These are phyloP conservation scores for Phyllotis vaccarum DNA, from an alignment of 2,797 vertebrate species.

Conservation along the genomic window DNA sequence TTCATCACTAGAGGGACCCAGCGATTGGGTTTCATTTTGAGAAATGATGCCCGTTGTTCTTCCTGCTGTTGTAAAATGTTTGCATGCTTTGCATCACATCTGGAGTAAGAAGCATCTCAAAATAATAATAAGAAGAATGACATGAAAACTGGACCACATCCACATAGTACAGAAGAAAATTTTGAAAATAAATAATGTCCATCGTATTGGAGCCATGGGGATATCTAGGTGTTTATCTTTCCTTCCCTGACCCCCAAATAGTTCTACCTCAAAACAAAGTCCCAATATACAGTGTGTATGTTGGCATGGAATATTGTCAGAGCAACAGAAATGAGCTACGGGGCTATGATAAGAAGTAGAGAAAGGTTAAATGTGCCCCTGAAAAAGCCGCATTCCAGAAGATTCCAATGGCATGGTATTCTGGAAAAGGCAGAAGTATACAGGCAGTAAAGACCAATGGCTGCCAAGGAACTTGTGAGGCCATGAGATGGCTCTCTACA, in stretches of 20 bases:
- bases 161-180: not conserved
- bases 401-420: not conserved
- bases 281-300: not conserved
- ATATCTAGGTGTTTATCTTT: accelerated
- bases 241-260: too few relatives aligned
- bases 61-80: not conserved
- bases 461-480: not conserved
- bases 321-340: not conserved
- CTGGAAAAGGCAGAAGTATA: not conserved
- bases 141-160: not conserved
- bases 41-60: not conserved
- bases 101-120: not conserved
- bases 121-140: not conserved
- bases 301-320: not conserved
- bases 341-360: accelerated
- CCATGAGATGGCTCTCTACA: accelerated
- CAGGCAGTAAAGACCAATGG: too few relatives aligned
- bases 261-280: not conserved
- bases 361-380: not conserved
- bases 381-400: accelerated
- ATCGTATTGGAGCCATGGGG: not conserved
- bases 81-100: not conserved
- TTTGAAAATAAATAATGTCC: not conserved
- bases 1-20: not conserved
- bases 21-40: not conserved